Conservation (phyloP, 1,140 invertebrate genomes). For the Drosophila kepulauana region DNA sequence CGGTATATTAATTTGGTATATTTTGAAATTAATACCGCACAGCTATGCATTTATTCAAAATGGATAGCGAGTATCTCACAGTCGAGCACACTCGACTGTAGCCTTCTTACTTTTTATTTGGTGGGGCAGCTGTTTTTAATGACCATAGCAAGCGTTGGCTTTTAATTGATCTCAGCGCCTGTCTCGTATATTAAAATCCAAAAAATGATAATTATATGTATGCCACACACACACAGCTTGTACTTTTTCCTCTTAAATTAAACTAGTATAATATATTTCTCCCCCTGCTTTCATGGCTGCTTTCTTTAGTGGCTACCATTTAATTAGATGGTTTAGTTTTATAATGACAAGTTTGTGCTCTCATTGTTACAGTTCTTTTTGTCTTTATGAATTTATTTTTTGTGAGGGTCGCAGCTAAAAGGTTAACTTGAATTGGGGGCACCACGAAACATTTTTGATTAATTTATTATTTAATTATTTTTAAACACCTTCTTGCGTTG, state of each 20-base stretch:
- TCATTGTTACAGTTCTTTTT: constrained; percentile 2
- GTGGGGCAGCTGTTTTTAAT: constrained; percentile 49
- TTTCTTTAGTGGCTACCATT: constrained; percentile 8
- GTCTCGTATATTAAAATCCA: constrained; percentile 46
- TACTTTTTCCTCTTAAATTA: constrained; percentile 20
- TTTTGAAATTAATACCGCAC: too few species aligned
- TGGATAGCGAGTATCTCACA: too few species aligned
- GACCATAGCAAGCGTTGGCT: constrained; percentile 65
- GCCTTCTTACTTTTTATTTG: background rate
- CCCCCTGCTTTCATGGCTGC: background rate
- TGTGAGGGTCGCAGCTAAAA: constrained; percentile 5
- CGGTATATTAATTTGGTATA: too few species aligned
- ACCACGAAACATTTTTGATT: constrained; percentile 9
- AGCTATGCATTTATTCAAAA: too few species aligned
- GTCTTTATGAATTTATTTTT: background rate
- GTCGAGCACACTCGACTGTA: too few species aligned
- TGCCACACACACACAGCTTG: background rate
- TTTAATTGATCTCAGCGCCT: constrained; percentile 77
- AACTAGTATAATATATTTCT: constrained; percentile 13
- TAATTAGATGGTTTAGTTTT: constrained; percentile 31
- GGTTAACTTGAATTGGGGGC: constrained; percentile 9
- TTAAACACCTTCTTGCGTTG: constrained; percentile 44
- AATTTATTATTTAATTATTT: constrained; percentile 74
- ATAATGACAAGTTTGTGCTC: constrained; percentile 21
- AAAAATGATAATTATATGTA: constrained; percentile 48